phyloP scores from a whole-genome alignment of 2,797 vertebrate species.

The Chromobotia macracanthus region DNA sequence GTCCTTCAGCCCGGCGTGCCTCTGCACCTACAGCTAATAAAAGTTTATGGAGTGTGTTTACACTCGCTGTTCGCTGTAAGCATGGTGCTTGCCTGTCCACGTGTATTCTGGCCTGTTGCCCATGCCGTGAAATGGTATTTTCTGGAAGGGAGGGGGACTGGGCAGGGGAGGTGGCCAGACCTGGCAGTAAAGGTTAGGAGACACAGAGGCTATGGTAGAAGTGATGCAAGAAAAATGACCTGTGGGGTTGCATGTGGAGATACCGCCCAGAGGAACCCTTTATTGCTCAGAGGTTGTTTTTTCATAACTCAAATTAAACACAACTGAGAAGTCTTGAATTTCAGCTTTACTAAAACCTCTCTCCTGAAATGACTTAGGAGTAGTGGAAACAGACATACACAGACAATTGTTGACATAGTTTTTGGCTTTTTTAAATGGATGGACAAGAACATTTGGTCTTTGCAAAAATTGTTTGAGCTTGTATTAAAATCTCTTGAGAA shows the following conservation, averaged over 20 bases:
- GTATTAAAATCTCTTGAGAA: too few relatives aligned
- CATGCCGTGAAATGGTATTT: slow-evolving; percentile 30
- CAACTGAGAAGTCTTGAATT: too few relatives aligned
- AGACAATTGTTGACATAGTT: too few relatives aligned
- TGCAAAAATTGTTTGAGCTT: not conserved
- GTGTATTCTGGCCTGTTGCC: not conserved
- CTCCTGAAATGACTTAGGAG: too few relatives aligned
- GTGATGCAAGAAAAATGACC: slow-evolving; percentile 60
- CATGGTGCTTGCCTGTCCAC: not conserved
- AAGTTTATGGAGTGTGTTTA: slow-evolving; percentile 58
- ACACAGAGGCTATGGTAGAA: slow-evolving; percentile 57
- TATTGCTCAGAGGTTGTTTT: too few relatives aligned
- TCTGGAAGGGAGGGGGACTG: not conserved
- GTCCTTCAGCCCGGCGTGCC: slow-evolving; percentile 25
- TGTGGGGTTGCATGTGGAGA: too few relatives aligned
- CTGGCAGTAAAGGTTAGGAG: not conserved
- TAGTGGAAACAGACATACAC: too few relatives aligned
- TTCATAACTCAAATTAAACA: too few relatives aligned
- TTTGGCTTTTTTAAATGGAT: too few relatives aligned
- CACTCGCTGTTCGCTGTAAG: slow-evolving; percentile 12
- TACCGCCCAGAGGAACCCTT: too few relatives aligned
- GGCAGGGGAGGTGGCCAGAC: not conserved
- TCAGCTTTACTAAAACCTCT: too few relatives aligned
- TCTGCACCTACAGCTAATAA: slow-evolving; percentile 54
- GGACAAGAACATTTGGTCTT: not conserved